Evolutionary conservation across 2,113 vertebrate species (phyloP).

Genomic region (Chloropsis hardwickii): DNA sequence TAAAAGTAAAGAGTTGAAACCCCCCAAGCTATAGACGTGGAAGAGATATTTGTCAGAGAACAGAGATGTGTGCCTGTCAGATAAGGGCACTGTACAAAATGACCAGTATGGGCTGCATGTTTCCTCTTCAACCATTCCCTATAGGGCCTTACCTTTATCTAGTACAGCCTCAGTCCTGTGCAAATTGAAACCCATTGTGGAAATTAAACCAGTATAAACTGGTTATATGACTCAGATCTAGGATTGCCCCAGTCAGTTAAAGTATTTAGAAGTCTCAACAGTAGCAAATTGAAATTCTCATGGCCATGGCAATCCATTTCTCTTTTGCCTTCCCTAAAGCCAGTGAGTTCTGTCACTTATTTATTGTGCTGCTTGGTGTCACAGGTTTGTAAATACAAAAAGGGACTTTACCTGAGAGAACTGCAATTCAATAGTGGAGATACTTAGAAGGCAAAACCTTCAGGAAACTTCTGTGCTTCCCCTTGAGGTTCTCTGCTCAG

Average conservation of each 20-base stretch:
- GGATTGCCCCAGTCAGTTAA: background rate
- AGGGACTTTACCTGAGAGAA: background rate
- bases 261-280: background rate
- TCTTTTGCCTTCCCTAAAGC: background rate
- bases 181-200: background rate
- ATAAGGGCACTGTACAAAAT: background rate
- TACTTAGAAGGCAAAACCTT: background rate
- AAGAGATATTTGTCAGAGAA: background rate
- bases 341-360: too few relatives aligned
- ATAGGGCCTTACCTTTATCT: background rate
- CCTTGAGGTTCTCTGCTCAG: accelerated
- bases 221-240: background rate
- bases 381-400: background rate
- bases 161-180: background rate
- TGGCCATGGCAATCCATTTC: background rate
- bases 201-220: background rate
- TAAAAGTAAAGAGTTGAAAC: background rate
- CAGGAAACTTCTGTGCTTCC: background rate
- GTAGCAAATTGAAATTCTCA: background rate
- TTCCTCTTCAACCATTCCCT: background rate
- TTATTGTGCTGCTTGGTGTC: background rate
- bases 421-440: background rate
- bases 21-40: background rate
- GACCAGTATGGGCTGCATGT: background rate
- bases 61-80: background rate